phyloP scores from a whole-genome alignment of 2,797 vertebrate genomes.

The Ispidina lecontei region DNA sequence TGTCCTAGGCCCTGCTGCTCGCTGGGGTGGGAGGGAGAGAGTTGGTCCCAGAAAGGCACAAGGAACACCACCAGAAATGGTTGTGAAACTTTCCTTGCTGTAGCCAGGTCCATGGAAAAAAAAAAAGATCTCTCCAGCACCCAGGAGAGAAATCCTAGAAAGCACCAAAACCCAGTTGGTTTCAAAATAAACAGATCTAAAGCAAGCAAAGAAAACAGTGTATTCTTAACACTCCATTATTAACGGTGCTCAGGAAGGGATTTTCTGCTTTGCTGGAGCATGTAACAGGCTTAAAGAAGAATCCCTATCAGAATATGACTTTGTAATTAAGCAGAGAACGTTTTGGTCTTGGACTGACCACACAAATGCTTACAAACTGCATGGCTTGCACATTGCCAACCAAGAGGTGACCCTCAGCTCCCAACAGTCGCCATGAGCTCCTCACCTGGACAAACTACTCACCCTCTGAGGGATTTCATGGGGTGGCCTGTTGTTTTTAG shows the following conservation, averaged over 20 bases:
- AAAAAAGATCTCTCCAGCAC: neutral
- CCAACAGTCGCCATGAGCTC: neutral
- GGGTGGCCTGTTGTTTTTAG: neutral
- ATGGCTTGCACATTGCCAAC: neutral
- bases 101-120: neutral
- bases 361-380: neutral
- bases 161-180: neutral
- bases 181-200: conserved; percentile 42
- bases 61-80: neutral
- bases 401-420: neutral
- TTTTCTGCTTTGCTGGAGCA: conserved; percentile 65
- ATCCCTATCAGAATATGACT: conserved; percentile 24
- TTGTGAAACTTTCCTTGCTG: neutral
- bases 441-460: neutral
- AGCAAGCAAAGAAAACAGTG: conserved; percentile 29
- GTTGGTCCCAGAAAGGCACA: neutral
- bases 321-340: conserved; percentile 31
- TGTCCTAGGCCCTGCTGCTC: neutral
- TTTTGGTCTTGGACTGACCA: neutral
- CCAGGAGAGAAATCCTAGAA: neutral
- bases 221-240: conserved; percentile 58
- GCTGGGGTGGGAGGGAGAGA: neutral
- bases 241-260: conserved; percentile 49
- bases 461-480: neutral
- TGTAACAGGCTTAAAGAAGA: conserved; percentile 56